Percentiles rank a stretch among this genome's conserved stretches.
These are phyloP conservation scores for Xiphophorus couchianus DNA, from an alignment of 2,113 vertebrate genomes.

Conservation along the genomic window DNA sequence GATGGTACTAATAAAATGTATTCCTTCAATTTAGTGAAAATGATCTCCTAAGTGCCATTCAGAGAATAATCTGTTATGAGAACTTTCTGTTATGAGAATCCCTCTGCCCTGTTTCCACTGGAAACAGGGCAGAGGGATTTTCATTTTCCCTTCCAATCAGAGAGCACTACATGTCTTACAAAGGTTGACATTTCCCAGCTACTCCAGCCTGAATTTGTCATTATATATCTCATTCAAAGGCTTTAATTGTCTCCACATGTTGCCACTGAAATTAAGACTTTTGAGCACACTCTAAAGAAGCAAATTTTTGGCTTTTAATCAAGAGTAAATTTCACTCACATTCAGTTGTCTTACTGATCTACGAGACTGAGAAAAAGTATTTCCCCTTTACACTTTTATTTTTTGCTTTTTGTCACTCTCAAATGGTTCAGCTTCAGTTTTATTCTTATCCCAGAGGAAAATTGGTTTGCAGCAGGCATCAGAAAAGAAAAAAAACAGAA, in stretches of 20 bases:
- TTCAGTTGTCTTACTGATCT: background rate
- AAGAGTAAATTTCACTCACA: background rate
- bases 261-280: conserved; percentile 9
- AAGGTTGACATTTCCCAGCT: background rate
- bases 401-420: too few species aligned
- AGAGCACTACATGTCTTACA: background rate
- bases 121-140: background rate
- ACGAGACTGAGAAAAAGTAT: too few species aligned
- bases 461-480: too few species aligned
- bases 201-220: background rate
- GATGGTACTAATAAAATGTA: conserved; percentile 9
- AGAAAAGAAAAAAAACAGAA: too few species aligned
- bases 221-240: conserved; percentile 6
- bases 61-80: conserved; percentile 6
- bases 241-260: conserved; percentile 4
- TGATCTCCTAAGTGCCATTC: background rate
- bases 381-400: too few species aligned
- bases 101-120: too few species aligned
- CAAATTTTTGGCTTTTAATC: background rate
- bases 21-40: conserved; percentile 7
- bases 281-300: background rate
- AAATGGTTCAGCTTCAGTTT: too few species aligned
- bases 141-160: background rate
- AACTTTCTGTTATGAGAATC: background rate
- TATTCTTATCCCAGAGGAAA: too few species aligned